phyloP scores from a whole-genome alignment of 2,797 vertebrate species.

The Platalea minor region DNA sequence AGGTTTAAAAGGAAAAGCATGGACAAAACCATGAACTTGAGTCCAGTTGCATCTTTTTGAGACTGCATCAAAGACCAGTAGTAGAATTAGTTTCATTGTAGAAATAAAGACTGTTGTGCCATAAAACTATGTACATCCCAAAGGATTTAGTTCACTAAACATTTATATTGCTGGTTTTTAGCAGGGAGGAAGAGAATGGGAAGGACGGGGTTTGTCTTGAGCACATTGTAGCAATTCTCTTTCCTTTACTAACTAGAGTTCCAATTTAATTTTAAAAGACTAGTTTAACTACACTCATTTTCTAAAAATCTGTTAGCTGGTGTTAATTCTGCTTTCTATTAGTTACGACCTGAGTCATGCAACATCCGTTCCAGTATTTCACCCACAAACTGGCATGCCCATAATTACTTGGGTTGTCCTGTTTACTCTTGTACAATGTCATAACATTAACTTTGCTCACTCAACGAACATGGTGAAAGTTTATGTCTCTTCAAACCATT shows the following conservation, averaged over 20 bases:
- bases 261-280: background rate
- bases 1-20: background rate
- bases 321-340: conserved; percentile 16
- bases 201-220: background rate
- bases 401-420: background rate
- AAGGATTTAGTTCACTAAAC: background rate
- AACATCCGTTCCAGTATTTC: conserved; percentile 20
- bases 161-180: background rate
- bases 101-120: background rate
- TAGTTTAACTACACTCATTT: background rate
- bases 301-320: background rate
- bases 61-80: background rate
- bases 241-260: background rate
- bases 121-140: background rate
- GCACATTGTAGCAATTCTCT: background rate
- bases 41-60: background rate
- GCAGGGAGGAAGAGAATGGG: background rate
- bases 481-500: rapidly evolving
- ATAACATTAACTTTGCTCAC: background rate
- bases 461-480: background rate
- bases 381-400: background rate
- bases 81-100: background rate
- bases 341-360: background rate
- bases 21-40: background rate
- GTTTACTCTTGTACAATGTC: background rate